phyloP scores from a whole-genome alignment of 2,113 vertebrate species.

The Todiramphus saurophagus region DNA sequence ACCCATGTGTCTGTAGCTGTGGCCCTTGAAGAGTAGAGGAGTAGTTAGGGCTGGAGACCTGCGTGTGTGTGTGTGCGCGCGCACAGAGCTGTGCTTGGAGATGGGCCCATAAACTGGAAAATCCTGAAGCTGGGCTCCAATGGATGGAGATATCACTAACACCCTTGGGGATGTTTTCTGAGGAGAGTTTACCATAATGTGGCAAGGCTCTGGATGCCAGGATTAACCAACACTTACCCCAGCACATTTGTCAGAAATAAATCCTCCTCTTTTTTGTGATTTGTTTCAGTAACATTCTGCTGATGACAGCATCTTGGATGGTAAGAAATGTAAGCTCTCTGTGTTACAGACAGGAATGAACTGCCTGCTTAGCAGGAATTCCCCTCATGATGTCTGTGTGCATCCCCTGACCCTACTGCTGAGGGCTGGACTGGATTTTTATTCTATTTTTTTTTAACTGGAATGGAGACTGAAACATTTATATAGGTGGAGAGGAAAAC shows the following conservation, averaged over 20 bases:
- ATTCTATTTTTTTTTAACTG: background rate
- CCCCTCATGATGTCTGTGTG: background rate
- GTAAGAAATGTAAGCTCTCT: background rate
- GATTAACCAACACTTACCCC: background rate
- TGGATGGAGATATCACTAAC: background rate
- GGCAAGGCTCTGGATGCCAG: background rate
- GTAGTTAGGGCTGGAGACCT: background rate
- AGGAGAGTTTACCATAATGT: fast-evolving
- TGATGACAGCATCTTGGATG: background rate
- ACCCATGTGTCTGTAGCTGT: background rate
- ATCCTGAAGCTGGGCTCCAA: background rate
- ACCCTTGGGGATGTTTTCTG: background rate
- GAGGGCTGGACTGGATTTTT: background rate
- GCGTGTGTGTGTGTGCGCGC: too few species aligned
- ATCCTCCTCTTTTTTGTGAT: background rate
- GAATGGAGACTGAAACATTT: background rate
- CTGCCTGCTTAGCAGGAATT: background rate
- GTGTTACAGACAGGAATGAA: background rate
- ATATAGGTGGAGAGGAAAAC: background rate
- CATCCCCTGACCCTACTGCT: background rate
- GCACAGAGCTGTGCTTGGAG: background rate
- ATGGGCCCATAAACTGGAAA: background rate
- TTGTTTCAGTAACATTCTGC: fast-evolving
- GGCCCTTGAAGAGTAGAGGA: background rate
- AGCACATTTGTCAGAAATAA: background rate